These are phyloP conservation scores for Lethenteron camtschaticum DNA, from an alignment of 2,113 vertebrate species.

Conservation along the genomic window DNA sequence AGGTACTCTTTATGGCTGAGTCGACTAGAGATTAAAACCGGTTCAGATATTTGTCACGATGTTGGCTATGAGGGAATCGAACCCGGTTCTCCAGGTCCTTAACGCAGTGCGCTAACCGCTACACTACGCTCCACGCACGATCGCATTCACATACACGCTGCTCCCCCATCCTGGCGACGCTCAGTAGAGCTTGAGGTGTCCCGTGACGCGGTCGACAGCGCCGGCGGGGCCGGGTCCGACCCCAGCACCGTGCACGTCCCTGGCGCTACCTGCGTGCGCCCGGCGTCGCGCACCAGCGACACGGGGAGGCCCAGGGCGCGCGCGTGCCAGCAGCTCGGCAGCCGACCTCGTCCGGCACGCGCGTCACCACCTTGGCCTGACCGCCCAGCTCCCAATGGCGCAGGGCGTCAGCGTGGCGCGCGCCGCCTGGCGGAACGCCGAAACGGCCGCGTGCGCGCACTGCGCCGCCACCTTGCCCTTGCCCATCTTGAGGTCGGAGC, in stretches of 20 bases:
- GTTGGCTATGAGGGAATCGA: too few relatives aligned
- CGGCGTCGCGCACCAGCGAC: neutral
- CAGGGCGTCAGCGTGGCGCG: neutral
- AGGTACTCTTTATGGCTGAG: too few relatives aligned
- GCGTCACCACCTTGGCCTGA: neutral
- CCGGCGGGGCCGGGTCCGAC: neutral
- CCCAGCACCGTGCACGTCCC: neutral
- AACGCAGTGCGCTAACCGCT: too few relatives aligned
- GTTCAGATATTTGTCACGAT: too few relatives aligned
- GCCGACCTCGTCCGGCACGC: neutral
- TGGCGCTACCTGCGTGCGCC: slow-evolving; percentile 1
- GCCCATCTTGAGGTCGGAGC: neutral
- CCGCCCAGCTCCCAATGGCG: neutral
- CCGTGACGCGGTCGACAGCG: neutral
- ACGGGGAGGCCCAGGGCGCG: neutral
- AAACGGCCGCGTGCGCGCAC: neutral
- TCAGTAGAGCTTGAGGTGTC: neutral
- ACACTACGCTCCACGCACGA: too few relatives aligned
- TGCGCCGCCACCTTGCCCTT: slow-evolving; percentile 1
- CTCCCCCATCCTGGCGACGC: neutral
- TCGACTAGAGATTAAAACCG: too few relatives aligned
- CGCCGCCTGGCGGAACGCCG: neutral
- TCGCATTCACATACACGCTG: too few relatives aligned
- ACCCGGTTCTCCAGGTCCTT: too few relatives aligned
- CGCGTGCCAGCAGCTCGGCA: neutral